Base-by-base conservation (phyloP, 2,113 vertebrate species). In the Plestiodon gilberti region DNA sequence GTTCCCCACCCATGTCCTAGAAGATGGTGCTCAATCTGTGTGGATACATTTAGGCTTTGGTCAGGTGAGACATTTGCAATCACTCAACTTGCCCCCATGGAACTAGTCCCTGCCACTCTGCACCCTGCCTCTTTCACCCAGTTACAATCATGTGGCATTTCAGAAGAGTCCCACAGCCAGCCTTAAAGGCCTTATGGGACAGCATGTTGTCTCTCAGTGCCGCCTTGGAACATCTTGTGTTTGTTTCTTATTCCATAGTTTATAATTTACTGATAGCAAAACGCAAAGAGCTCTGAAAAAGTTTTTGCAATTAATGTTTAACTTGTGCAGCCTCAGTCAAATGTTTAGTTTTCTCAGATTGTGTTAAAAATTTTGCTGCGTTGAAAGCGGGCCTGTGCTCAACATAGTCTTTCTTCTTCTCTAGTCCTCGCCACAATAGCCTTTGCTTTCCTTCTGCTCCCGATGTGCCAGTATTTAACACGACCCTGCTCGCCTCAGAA, bases 401-500 rank as follows among this genome's bases (percentile, higher is more conserved):
- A 83, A 78, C 94, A 93, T 95, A 83, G 71, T 35, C 92, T 11
- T 64, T 7, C 92, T 95, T 94, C 91, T 89, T 93, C 77, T 86
- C 25, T 94, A 99, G 99, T 99, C 95, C 98, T 99, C 91, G 99
- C 99, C 90, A 99, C 99, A 84, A 99, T 99, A 95, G 99, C 99
- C 86, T 99, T 99, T 93, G 99, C 99, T 94, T 99, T 99, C 94
- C 98, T 99, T 81, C 96, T 99, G 95, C 96, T 99, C 96, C 99
- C 99, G 73, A 99, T 99, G 99, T 99, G 99, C 97, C 99, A 99
- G 98, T 99, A 99, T 97, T 97, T 99, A 97, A 99, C 99, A 94
- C 97, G 98, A 94, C 99, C 99, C 93, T 99, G 99, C 95, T 98
- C 99, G 71, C 97, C 99, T 92, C 98, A 98, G 93, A 99, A 99